Evolutionary conservation across 2,888 invertebrate species (phyloP).

Genomic region (Tyria jacobaeae): DNA sequence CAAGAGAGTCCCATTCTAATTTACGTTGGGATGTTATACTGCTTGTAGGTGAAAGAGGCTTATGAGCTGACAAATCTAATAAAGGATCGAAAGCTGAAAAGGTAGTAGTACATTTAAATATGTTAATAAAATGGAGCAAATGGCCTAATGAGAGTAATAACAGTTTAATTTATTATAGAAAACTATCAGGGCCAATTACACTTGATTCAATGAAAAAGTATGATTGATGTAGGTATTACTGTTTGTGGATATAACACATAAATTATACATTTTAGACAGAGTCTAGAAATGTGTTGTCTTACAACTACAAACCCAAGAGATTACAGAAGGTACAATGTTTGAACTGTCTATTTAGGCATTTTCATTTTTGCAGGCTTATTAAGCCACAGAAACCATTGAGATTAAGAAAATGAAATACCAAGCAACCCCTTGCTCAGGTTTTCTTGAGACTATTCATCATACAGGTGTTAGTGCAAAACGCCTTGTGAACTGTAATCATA

Average conservation of each 20-base stretch:
- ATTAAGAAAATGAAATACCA: no score
- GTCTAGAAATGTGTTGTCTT: no score
- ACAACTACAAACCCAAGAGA: no score
- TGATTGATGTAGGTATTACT: background rate
- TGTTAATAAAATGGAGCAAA: conserved; percentile 9
- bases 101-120: conserved; percentile 17
- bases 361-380: background rate
- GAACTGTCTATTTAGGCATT: background rate
- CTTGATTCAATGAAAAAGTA: background rate
- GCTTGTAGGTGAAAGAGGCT: conserved; percentile 90
- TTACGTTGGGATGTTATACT: conserved; percentile 91
- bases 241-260: background rate
- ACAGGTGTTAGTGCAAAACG: no score
- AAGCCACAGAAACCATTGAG: no score
- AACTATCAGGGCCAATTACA: conserved; percentile 6
- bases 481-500: no score
- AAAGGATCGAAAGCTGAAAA: conserved; percentile 75
- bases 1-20: conserved; percentile 95
- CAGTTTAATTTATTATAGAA: conserved; percentile 2
- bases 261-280: background rate
- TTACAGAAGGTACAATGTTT: no score
- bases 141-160: conserved; percentile 9
- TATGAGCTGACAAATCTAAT: conserved; percentile 74
- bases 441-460: no score
- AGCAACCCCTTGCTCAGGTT: no score